phyloP scores from a whole-genome alignment of 2,113 vertebrate species.

The Ornithorhynchus anatinus region DNA sequence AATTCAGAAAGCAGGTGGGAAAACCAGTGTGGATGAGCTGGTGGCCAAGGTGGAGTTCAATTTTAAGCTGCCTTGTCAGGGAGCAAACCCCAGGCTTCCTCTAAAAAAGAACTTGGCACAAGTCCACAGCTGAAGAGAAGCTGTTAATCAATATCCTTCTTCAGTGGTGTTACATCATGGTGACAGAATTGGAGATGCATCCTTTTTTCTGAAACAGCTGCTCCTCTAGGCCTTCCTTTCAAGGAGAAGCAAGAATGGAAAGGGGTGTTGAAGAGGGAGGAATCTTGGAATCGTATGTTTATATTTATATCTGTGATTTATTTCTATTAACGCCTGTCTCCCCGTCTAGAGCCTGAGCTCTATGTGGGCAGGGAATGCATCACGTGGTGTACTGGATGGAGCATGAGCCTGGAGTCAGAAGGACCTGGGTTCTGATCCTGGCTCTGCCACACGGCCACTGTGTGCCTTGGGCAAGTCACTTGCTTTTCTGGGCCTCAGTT shows the following conservation, averaged over 20 bases:
- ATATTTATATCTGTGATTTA: too few species aligned
- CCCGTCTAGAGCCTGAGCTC: too few species aligned
- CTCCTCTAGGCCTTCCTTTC: not conserved
- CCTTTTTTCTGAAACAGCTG: not conserved
- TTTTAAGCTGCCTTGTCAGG: not conserved
- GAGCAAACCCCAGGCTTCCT: not conserved
- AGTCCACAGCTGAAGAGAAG: not conserved
- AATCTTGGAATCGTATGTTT: too few species aligned
- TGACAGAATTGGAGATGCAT: not conserved
- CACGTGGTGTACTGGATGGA: too few species aligned
- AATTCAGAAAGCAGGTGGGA: not conserved
- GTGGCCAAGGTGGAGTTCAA: not conserved
- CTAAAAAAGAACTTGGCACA: not conserved
- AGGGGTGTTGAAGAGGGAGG: too few species aligned
- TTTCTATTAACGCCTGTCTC: too few species aligned
- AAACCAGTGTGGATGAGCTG: not conserved
- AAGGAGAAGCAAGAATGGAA: not conserved
- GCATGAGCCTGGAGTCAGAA: too few species aligned
- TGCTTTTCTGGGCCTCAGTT: too few species aligned
- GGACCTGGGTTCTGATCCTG: too few species aligned
- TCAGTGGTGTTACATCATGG: fast-evolving
- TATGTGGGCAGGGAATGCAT: too few species aligned
- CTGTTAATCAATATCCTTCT: not conserved
- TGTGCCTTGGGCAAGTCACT: too few species aligned
- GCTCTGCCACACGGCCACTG: too few species aligned